A percentile compares a stretch with the other conserved stretches of the same genome.
Conservation (phyloP, 2,888 invertebrate species). For the Odontothrips loti region DNA sequence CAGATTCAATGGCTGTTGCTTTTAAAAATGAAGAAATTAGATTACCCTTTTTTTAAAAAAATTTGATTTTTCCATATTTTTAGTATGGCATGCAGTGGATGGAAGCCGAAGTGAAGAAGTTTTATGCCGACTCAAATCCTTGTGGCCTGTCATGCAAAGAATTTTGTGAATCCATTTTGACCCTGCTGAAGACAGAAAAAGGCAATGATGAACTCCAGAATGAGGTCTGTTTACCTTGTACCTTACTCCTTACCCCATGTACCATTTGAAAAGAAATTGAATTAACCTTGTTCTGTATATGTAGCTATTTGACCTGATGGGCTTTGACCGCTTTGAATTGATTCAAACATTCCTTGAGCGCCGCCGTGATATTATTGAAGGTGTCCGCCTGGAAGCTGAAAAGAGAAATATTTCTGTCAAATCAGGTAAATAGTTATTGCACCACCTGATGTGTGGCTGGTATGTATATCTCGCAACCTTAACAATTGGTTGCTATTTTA, state of each 20-base stretch:
- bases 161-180: slow-evolving; percentile 56
- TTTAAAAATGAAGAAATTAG: neutral
- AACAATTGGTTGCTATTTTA: slow-evolving; percentile 29
- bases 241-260: neutral
- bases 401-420: slow-evolving; percentile 39
- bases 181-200: slow-evolving; percentile 58
- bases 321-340: slow-evolving; percentile 77
- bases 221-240: slow-evolving; percentile 48
- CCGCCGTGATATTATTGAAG: slow-evolving; percentile 53
- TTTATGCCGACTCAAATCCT: slow-evolving; percentile 48
- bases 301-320: slow-evolving; percentile 77
- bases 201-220: slow-evolving; percentile 68
- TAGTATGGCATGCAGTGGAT: slow-evolving; percentile 58
- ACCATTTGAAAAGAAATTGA: neutral
- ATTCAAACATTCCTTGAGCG: slow-evolving; percentile 63
- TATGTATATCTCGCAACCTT: too few species aligned
- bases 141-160: slow-evolving; percentile 55
- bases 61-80: slow-evolving; percentile 38
- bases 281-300: slow-evolving; percentile 32
- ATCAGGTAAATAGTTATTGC: slow-evolving; percentile 28
- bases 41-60: neutral
- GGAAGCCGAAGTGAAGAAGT: slow-evolving; percentile 52
- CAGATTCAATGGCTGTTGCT: neutral
- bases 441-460: too few species aligned
- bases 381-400: slow-evolving; percentile 43